phyloP scores from a whole-genome alignment of 2,797 vertebrate genomes.

The Rhabdophis nuchalis region DNA sequence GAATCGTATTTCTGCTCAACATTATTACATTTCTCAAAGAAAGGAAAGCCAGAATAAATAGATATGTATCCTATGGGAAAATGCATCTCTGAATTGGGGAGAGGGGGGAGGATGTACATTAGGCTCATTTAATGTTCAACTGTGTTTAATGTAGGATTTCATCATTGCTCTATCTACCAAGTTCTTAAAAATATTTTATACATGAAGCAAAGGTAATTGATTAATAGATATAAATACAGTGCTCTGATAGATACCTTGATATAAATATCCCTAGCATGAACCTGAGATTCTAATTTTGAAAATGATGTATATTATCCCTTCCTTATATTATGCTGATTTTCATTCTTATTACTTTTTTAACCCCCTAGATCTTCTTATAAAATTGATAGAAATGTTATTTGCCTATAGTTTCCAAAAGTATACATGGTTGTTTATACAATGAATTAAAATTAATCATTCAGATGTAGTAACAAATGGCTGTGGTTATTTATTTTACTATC shows the following conservation, averaged over 20 bases:
- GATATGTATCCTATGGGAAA: not conserved
- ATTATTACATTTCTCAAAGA: not conserved
- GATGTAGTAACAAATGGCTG: slow-evolving; percentile 37
- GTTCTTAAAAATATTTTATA: not conserved
- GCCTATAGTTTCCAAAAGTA: slow-evolving; percentile 42
- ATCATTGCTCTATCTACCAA: not conserved
- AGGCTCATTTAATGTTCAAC: not conserved
- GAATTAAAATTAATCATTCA: slow-evolving; percentile 50
- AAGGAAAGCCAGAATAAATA: no score
- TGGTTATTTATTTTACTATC: slow-evolving; percentile 32
- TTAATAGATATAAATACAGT: not conserved
- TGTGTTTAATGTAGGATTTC: not conserved
- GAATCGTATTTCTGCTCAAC: not conserved
- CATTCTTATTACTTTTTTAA: slow-evolving; percentile 35
- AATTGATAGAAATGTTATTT: slow-evolving; percentile 31
- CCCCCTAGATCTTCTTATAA: slow-evolving; percentile 26
- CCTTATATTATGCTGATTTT: slow-evolving; percentile 29
- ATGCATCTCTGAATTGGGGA: not conserved
- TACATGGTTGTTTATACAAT: slow-evolving; percentile 34
- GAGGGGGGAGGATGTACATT: not conserved
- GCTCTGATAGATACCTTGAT: slow-evolving; percentile 31
- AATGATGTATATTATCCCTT: slow-evolving; percentile 43
- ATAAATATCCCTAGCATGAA: slow-evolving; percentile 32
- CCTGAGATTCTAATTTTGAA: slow-evolving; percentile 52
- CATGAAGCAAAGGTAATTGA: not conserved